Percentiles rank a stretch among this genome's conserved stretches.
These are phyloP conservation scores for Hexactinellida sp. DNA, from an alignment of 37 sponge, comb jelly and placozoan genomes.

Conservation along the genomic window DNA sequence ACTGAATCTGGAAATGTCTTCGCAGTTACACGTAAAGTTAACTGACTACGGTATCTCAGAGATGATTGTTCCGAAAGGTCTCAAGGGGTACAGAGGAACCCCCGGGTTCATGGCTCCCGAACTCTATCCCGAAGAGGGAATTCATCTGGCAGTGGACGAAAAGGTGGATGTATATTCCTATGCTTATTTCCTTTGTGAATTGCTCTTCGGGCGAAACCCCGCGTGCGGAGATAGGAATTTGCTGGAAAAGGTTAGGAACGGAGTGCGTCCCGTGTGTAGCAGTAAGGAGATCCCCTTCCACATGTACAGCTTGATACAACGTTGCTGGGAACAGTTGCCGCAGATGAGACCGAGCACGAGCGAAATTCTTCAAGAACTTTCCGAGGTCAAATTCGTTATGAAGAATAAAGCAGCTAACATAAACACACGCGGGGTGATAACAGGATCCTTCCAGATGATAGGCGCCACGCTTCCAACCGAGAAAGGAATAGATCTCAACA, in stretches of 20 bases:
- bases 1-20: background rate
- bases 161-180: background rate
- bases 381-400: background rate
- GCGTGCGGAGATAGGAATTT: background rate
- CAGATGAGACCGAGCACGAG: background rate
- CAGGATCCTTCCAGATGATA: background rate
- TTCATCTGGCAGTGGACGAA: background rate
- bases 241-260: background rate
- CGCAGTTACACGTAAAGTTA: background rate
- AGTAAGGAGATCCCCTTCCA: background rate
- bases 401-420: background rate
- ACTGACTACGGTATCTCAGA: background rate
- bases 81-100: background rate
- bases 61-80: background rate
- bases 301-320: background rate
- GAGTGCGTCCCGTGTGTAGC: background rate
- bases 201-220: background rate
- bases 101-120: background rate
- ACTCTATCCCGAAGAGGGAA: background rate
- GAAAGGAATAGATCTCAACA: background rate
- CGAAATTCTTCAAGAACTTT: slow-evolving; percentile 9
- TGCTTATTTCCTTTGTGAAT: background rate
- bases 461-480: background rate
- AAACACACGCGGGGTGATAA: background rate
- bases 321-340: background rate